Base-by-base conservation (phyloP, 2,113 vertebrate species). In the Podocnemis expansa region DNA sequence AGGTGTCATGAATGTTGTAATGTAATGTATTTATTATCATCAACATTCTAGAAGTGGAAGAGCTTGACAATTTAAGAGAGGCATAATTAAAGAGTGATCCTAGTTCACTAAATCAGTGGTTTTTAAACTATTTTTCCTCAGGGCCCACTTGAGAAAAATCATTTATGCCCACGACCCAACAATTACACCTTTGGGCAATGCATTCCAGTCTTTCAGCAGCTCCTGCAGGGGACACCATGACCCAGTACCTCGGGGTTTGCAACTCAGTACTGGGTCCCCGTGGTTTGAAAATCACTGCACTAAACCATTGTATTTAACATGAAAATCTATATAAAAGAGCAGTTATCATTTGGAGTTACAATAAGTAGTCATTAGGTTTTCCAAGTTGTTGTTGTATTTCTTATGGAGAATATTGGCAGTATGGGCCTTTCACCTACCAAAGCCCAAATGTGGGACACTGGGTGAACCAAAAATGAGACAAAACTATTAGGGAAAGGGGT, bases 21-120 rank as follows among this genome's bases (percentile, higher is more conserved):
- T 63, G 79, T 47, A 87, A 78, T 78, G 70, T 55, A 31, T 82
- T 84, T 51, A 9, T 67, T 58, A 82, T 79, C 47, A 82, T 79
- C 47, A 90, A 51, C 43, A 73, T 43, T 25, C 51, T 81, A 49
- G 31, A 56, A 82, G 54, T 87, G 63, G 55, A 84, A 96, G 41
- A 88, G 76, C 88, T 58, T 93, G 84, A 86, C 54, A 63, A 90
- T 96, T 93, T 47, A 24, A 70, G 51, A 12, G 85, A 38, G n/a
- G 89, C 27, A 79, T 34, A 80, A 29, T 91, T 93, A 47, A 81
- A 21, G 29, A 11, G 31, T 82, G 38, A 10, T n/a, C 49, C 45
- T 88, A 85, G 70, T 85, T 84, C 78, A 60, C 54, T 49, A 78
- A 80, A 45, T 78, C 73, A n/a, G n/a, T n/a, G n/a, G n/a, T n/a